Evolutionary conservation across 1,140 invertebrate genomes (phyloP), one percentile per base, ranked within the genome.

Genomic region (Aphelenchoides fujianensis): DNA sequence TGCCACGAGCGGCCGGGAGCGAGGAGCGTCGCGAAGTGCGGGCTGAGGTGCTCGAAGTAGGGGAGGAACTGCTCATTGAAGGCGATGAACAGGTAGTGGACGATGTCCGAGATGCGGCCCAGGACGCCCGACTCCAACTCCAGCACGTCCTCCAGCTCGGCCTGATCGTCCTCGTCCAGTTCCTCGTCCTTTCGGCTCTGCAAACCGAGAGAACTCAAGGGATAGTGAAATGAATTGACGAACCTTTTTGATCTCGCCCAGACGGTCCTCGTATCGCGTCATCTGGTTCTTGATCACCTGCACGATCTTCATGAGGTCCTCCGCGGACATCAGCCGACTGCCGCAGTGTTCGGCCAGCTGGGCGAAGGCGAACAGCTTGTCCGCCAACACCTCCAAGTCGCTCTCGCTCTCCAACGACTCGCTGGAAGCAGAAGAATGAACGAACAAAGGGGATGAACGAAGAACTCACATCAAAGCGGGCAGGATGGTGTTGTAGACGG

Each of bases 31-130:
- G 92, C 90, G 84, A 97, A 93, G 80, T 92, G 91, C 19, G 89
- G 90, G 48, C 92, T 88, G 35, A 98, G 88, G 69, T 90, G 89
- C 84, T 98, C 94, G 77, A 98, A 94, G 75, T 91, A 92, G 0
- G 91, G 91, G 84, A 93, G 90, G 85, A 97, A 95, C 54, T 88
- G 88, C 68, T 91, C 90, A 82, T 92, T 91, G 85, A 94, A 92
- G 0, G 92, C 91, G n/a, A 97, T 68, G 71, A 85, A 85, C 1
- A 72, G 55, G 35, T 73, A 78, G 57, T 85, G 84, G 66, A 84
- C 70, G 41, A 85, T 35, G 64, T 85, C 82, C 27, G 74, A 79
- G 30, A 85, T 68, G 2, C 83, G 75, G n/a, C 77, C 82, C 19
- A 83, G 69, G n/a, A 82, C 77, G 19, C 55, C 62, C 1, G 80